These are phyloP conservation scores for Antheraea assamensis DNA, from an alignment of 2,888 invertebrate species.

Conservation along the genomic window DNA sequence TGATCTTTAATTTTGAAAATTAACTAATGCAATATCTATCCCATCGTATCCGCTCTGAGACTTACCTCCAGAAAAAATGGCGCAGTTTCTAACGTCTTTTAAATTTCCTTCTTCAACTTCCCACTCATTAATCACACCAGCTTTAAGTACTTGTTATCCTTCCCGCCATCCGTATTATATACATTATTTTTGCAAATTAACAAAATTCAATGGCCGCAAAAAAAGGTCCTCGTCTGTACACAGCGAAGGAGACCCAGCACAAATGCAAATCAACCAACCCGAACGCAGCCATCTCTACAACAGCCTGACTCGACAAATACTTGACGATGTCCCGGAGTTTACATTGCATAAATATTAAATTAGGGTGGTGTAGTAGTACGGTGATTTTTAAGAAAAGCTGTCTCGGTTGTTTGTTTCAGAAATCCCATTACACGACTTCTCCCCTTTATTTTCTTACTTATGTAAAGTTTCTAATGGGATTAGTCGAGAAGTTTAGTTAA, in stretches of 20 bases:
- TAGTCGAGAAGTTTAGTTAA: not conserved
- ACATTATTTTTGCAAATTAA: not conserved
- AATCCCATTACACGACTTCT: not conserved
- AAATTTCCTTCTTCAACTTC: not conserved
- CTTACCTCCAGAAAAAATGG: not conserved
- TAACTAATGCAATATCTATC: not conserved
- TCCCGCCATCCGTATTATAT: not conserved
- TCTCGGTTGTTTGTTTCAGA: not conserved
- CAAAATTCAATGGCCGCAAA: slow-evolving; percentile 21
- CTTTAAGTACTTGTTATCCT: not conserved
- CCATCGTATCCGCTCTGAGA: not conserved
- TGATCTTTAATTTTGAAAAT: no score
- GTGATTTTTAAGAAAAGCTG: slow-evolving; percentile 18
- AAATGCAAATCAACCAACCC: slow-evolving; percentile 21
- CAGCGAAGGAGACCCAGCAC: slow-evolving; percentile 13
- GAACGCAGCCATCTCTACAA: slow-evolving; percentile 13
- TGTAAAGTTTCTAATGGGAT: not conserved
- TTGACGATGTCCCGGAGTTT: slow-evolving; percentile 18
- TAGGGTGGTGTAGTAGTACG: no score
- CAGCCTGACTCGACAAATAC: slow-evolving; percentile 17
- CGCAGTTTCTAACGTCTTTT: not conserved
- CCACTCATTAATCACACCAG: not conserved
- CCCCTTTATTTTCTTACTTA: slow-evolving; percentile 3
- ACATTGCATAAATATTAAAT: slow-evolving; percentile 19
- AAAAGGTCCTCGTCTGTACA: slow-evolving; percentile 15